Evolutionary conservation across 2,113 vertebrate species (phyloP), one percentile per base, ranked within the genome.

Genomic region (Typhlomys cinereus): DNA sequence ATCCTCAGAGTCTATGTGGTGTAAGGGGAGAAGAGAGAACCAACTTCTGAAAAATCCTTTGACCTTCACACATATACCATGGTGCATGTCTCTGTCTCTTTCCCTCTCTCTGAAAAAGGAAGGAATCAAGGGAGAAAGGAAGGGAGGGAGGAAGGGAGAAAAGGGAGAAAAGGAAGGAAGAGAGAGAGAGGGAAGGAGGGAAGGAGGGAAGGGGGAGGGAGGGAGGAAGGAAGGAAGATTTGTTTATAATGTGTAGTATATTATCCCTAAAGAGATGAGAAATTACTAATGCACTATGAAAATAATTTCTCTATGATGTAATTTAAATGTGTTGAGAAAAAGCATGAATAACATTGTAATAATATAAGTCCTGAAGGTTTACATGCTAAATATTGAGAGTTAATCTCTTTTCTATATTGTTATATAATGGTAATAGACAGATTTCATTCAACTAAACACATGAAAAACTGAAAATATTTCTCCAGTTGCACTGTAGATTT

Each of bases 241-340:
- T 48, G 84, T 59, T 88, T 14, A 79, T 29, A 78, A 50, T 59
- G 82, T 78, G 31, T 36, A 78, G 15, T 64, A 80, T 27, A 74
- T 29, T 1, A 36, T 46, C 31, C 48, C 61, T 88, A 54, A 91
- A 74, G 39, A 91, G 69, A 79, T 39, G 23, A 93, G 46, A 21
- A 86, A 85, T 59, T 66, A 88, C 13, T 84, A 46, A 74, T 48
- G 69, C 31, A 85, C 67, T 71, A 36, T 36, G 50, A 78, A 89
- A 66, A 76, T 18, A 46, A n/a, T 44, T 62, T 81, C 50, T 39
- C 36, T 82, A 23, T 27, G n/a, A 64, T 5, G 48, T 73, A 88
- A 79, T 80, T 80, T 73, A 61, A 52, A 91, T 59, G 29, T 48
- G 70, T 93, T 71, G n/a, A 52, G 61, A 78, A 86, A 70, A 14